These are phyloP conservation scores for Labeo calbasu DNA, from an alignment of 2,797 vertebrate genomes.

Conservation along the genomic window DNA sequence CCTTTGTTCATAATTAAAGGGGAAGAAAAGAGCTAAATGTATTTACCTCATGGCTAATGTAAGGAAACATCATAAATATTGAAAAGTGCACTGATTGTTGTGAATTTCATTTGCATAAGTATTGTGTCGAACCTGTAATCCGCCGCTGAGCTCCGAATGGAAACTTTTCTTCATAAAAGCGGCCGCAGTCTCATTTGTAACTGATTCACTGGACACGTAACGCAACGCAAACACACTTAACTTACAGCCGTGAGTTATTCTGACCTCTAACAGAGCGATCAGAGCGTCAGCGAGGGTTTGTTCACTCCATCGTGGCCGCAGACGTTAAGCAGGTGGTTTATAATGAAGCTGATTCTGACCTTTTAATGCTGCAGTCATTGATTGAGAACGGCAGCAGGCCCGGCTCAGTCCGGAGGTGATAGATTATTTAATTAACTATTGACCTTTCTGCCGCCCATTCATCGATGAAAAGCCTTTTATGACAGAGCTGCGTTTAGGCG, in stretches of 20 bases:
- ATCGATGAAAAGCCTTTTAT: slow-evolving; percentile 90
- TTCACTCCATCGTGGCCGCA: slow-evolving; percentile 43
- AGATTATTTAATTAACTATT: slow-evolving; percentile 99
- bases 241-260: slow-evolving; percentile 18
- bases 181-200: slow-evolving; percentile 69
- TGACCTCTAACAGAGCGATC: not conserved
- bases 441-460: slow-evolving; percentile 97
- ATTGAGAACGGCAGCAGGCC: slow-evolving; percentile 88
- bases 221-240: slow-evolving; percentile 63
- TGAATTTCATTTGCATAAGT: slow-evolving; percentile 82
- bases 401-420: slow-evolving; percentile 95
- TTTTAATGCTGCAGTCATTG: slow-evolving; percentile 97
- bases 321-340: slow-evolving; percentile 88
- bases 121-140: slow-evolving; percentile 77
- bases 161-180: not conserved
- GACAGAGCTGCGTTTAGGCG: slow-evolving; percentile 85
- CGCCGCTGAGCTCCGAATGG: slow-evolving; percentile 39
- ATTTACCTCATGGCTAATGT: slow-evolving; percentile 79
- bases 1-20: slow-evolving; percentile 80
- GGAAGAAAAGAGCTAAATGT: slow-evolving; percentile 71
- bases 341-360: slow-evolving; percentile 96
- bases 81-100: slow-evolving; percentile 82
- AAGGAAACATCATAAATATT: slow-evolving; percentile 84
- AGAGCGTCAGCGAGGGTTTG: not conserved
- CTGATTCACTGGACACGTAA: slow-evolving; percentile 71